Base-by-base conservation (phyloP, 2,113 vertebrate species). In the Zingel zingel region DNA sequence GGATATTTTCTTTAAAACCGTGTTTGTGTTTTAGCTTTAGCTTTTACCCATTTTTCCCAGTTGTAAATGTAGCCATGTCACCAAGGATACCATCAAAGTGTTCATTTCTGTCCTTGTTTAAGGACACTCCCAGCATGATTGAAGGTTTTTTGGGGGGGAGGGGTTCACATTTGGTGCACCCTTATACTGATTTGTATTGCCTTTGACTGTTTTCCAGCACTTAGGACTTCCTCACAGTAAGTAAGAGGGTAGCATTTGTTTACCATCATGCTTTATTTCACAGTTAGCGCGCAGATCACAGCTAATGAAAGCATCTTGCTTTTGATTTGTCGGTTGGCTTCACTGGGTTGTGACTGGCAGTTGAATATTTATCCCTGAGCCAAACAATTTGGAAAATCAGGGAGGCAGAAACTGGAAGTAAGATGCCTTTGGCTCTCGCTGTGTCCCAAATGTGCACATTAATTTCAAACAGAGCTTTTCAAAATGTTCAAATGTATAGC, bases 311-410 rank as follows among this genome's bases (percentile, higher is more conserved):
- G 70, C 61, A 16, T 71, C 56, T 74, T 30, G 63, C 61, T 27
- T 77, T 71, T 67, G 81, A 86, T 79, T 85, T 84, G 65, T 66
- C 30, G n/a, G 53, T 63, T n/a, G 74, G 78, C 78, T 86, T 85
- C 71, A 69, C 74, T n/a, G 50, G 56, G 78, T 77, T 58, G 69
- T 83, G 77, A 89, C 51, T 74, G 87, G 74, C 75, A 84, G 74
- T 30, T 70, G 66, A 75, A 58, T 82, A 83, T 88, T 89, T 82
- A 74, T 85, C 82, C 77, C 47, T 1, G 53, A 84, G 75, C 25
- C 65, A 64, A 82, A 83, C 69, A 67, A 69, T 25, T 61, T 36
- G 75, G 59, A 33, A 61, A 87, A 78, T 74, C 68, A 83, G 6
- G 36, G 69, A 81, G 50, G 63, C 80, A 77, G 75, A 86, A 86